Base-by-base conservation (phyloP, 2,888 invertebrate genomes). In the Athripsodes cinereus region DNA sequence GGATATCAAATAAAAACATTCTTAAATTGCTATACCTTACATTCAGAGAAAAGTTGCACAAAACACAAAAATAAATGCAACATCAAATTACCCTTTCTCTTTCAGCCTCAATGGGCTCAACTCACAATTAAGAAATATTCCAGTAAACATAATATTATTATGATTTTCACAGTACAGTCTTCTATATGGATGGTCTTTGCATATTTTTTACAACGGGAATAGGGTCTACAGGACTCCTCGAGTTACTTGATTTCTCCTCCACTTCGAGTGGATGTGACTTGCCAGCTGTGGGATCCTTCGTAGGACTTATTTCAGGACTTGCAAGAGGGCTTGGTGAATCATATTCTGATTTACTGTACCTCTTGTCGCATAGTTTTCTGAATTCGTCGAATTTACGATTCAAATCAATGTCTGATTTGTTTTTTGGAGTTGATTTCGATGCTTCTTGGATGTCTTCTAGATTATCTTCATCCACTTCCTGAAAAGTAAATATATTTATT, bases 381-480 rank as follows among this genome's bases (percentile, higher is more conserved):
- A 81, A 83, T 66, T 81, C 80, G 58, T 79, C 81, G 65, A 83
- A 82, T 69, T 79, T 79, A 56, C 76, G 73, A 64, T 80, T 79
- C 34, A 81, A 71, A 63, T 74, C 74, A 52, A 76, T 68, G 68
- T 80, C 81, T 1, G 80, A 76, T 65, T 79, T 72, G 64, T 80
- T 79, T 8, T 75, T 76, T 16, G 66, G 69, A 35, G 69, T 68
- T 22, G 69, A 64, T 53, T 70, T 67, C 3, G 66, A 52, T 59
- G 58, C 58, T 26, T 62, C 63, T 2, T 57, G 53, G n/a, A 61
- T 67, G 35, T 76, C 78, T 48, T 79, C 79, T 11, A 77, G 72
- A 64, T 78, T 81, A 44, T 85, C 85, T 68, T 86, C 87, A 66
- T 86, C 86, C 18, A 87, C 86, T 73, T 87, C 87, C 81, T 86